phyloP scores from a whole-genome alignment of 2,113 vertebrate species.

The Scartelaos histophorus region DNA sequence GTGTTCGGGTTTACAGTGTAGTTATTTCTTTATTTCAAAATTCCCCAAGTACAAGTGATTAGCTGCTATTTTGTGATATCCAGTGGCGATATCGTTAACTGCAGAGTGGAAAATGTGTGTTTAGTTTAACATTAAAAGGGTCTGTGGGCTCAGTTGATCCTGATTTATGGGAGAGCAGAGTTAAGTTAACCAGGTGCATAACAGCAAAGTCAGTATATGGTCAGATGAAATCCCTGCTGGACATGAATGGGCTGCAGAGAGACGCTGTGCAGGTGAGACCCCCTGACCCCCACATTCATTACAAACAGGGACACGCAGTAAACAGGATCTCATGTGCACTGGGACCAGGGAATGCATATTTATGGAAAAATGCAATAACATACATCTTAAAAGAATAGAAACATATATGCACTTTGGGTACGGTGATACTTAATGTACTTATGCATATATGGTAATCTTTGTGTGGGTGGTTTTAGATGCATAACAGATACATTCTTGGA shows the following conservation, averaged over 20 bases:
- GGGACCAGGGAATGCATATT: too few relatives aligned
- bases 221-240: neutral
- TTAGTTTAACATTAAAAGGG: neutral
- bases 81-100: neutral
- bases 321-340: too few relatives aligned
- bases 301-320: neutral
- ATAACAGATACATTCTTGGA: too few relatives aligned
- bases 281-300: neutral
- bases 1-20: too few relatives aligned
- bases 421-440: too few relatives aligned
- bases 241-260: neutral
- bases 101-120: neutral
- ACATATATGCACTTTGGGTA: too few relatives aligned
- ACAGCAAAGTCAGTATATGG: neutral
- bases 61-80: neutral
- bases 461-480: too few relatives aligned
- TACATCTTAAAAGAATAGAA: too few relatives aligned
- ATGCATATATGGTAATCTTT: too few relatives aligned
- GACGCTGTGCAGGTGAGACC: constrained; percentile 8
- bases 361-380: too few relatives aligned
- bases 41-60: too few relatives aligned
- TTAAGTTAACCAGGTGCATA: neutral
- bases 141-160: neutral
- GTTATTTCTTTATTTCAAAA: too few relatives aligned
- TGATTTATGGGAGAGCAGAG: neutral